phyloP scores from a whole-genome alignment of 2,888 invertebrate genomes.

The Plutella xylostella region DNA sequence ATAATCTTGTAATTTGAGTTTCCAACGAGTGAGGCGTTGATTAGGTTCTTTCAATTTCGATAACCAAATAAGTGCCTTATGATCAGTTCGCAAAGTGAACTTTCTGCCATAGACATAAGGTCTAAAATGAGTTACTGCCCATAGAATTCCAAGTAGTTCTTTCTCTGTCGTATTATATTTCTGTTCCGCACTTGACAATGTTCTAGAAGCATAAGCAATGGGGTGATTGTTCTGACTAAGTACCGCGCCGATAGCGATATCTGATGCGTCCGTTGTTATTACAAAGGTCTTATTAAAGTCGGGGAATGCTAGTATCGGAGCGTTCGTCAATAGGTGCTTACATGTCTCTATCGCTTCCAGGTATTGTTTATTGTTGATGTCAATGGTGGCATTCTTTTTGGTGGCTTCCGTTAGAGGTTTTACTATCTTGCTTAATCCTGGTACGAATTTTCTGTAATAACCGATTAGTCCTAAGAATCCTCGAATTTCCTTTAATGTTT shows the following conservation, averaged over 20 bases:
- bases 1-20: conserved; percentile 13
- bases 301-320: conserved; percentile 31
- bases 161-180: conserved; percentile 4
- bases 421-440: conserved; percentile 25
- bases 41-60: conserved; percentile 4
- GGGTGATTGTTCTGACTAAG: conserved; percentile 8
- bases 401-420: conserved; percentile 14
- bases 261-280: conserved; percentile 4
- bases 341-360: no score
- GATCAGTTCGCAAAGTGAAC: conserved; percentile 4
- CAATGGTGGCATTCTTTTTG: conserved; percentile 10
- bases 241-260: conserved; percentile 1
- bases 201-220: conserved; percentile 5
- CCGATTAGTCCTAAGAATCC: conserved; percentile 29
- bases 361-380: neutral
- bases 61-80: conserved; percentile 15
- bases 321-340: conserved; percentile 24
- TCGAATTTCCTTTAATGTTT: conserved; percentile 22
- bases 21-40: conserved; percentile 5
- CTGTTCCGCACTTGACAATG: neutral
- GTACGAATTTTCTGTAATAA: conserved; percentile 22
- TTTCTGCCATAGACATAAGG: conserved; percentile 6
- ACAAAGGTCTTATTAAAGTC: conserved; percentile 22
- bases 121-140: conserved; percentile 6
- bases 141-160: conserved; percentile 4